A percentile compares a stretch with the other conserved stretches of the same genome.
phyloP scores from a whole-genome alignment of 2,797 vertebrate genomes.

The Cirrhinus mrigala region DNA sequence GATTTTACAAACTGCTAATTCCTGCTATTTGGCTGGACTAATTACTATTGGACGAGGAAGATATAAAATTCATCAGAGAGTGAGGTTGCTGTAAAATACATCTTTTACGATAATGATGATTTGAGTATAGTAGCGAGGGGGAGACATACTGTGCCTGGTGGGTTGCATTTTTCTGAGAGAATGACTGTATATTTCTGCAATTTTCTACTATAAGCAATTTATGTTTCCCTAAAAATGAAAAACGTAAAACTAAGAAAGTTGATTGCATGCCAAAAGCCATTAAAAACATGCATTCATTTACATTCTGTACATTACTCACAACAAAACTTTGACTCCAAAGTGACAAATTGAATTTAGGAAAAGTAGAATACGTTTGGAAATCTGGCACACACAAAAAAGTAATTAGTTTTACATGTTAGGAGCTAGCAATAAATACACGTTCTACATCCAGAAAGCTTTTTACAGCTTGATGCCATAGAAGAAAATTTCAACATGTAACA shows the following conservation, averaged over 20 bases:
- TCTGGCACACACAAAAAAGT: neutral
- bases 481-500: too few species aligned
- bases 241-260: neutral
- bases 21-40: constrained; percentile 81
- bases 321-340: neutral
- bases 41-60: constrained; percentile 79
- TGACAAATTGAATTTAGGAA: neutral
- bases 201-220: neutral
- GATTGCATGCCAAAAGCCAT: neutral
- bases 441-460: neutral
- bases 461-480: neutral
- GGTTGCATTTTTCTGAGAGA: neutral
- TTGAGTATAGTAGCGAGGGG: neutral
- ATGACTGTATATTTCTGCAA: neutral
- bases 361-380: neutral
- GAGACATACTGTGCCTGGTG: neutral
- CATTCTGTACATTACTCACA: constrained; percentile 2
- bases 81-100: constrained; percentile 8
- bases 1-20: constrained; percentile 83
- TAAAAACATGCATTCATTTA: neutral
- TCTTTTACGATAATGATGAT: constrained; percentile 9
- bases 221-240: neutral
- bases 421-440: neutral
- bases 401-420: neutral
- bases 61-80: constrained; percentile 62